Evolutionary conservation across 35 echinoderm and acorn worm species (phyloP).

Genomic region (Eucidaris tribuloides): DNA sequence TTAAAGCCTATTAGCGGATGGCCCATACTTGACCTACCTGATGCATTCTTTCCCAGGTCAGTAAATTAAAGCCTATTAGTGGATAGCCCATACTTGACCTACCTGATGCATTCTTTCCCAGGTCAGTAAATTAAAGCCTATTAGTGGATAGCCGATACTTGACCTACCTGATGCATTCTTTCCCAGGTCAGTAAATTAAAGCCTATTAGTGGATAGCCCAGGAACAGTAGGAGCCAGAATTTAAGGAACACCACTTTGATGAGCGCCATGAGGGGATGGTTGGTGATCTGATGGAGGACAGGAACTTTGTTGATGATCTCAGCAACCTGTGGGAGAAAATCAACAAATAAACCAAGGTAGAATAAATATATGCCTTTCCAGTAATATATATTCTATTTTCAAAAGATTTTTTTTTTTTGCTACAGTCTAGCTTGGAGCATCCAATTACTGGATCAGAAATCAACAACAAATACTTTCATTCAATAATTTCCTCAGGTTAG

Average conservation of each 20-base stretch:
- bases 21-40: too few relatives aligned
- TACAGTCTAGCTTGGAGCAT: too few relatives aligned
- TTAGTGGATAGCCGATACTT: constrained; percentile 2
- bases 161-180: neutral
- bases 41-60: neutral
- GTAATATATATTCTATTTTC: too few relatives aligned
- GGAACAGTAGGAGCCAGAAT: neutral
- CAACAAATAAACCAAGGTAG: too few relatives aligned
- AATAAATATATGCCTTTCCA: too few relatives aligned
- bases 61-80: neutral
- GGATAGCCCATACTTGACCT: constrained; percentile 24
- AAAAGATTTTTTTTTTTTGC: too few relatives aligned
- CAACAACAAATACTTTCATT: too few relatives aligned
- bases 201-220: constrained; percentile 4
- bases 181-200: neutral
- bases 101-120: constrained; percentile 4
- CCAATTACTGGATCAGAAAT: too few relatives aligned
- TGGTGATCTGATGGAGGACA: neutral
- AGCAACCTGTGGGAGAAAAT: neutral
- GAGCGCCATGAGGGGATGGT: neutral
- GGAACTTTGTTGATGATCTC: neutral
- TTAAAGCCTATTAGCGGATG: too few relatives aligned
- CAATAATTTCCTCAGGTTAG: too few relatives aligned
- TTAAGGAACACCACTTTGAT: neutral
- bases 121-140: neutral